Percentiles rank a stretch among this genome's conserved stretches.
These are phyloP conservation scores for Timema podura DNA, from an alignment of 2,888 invertebrate genomes.

Conservation along the genomic window DNA sequence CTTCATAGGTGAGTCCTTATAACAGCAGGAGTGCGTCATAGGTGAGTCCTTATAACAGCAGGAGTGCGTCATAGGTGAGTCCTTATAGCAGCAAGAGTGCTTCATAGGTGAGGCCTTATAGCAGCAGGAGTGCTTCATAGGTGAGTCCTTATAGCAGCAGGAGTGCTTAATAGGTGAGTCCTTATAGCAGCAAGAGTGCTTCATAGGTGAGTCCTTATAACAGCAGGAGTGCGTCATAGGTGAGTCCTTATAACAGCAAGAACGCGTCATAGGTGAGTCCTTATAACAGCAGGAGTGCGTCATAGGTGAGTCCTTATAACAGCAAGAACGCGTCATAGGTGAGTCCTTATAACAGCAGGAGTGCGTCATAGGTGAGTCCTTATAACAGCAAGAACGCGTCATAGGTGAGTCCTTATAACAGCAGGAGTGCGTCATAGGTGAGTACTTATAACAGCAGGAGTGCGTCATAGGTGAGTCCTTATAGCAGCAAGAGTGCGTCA, in stretches of 20 bases:
- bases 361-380: neutral
- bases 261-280: too few species aligned
- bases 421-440: neutral
- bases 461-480: neutral
- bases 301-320: neutral
- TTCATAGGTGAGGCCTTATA: neutral
- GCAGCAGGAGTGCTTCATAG: neutral
- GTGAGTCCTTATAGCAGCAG: too few species aligned
- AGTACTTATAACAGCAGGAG: neutral
- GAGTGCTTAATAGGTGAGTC: too few species aligned
- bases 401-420: neutral
- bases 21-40: neutral
- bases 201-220: neutral
- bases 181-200: neutral
- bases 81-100: neutral
- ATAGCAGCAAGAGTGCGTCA: neutral
- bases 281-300: neutral
- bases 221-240: neutral
- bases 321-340: neutral
- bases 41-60: neutral
- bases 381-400: too few species aligned
- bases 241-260: too few species aligned
- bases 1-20: neutral
- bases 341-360: neutral
- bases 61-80: constrained; percentile 1